Evolutionary conservation across 2,113 vertebrate genomes (phyloP).

Genomic region (Chinchilla lanigera): DNA sequence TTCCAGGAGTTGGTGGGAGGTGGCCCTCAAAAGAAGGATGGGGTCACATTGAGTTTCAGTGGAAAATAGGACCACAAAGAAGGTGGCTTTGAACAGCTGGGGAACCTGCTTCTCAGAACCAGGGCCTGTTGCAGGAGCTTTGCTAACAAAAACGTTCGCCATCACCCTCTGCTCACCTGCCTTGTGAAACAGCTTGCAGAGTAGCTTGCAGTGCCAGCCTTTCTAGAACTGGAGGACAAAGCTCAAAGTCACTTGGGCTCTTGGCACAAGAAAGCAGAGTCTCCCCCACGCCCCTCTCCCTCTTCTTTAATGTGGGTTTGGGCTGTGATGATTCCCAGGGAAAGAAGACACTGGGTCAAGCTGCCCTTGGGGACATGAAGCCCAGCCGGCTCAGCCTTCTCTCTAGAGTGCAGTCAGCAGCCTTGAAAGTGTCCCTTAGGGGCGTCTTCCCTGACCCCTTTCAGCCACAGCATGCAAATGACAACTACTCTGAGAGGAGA

Average conservation of each 20-base stretch:
- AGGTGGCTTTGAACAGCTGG: accelerated
- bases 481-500: background rate
- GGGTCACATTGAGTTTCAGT: background rate
- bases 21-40: accelerated
- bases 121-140: no score
- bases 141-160: background rate
- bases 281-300: background rate
- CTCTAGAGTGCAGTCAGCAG: background rate
- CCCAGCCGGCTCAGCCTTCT: background rate
- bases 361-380: background rate
- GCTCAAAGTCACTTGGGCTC: accelerated
- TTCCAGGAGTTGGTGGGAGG: background rate
- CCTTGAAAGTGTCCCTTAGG: background rate
- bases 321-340: background rate
- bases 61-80: background rate
- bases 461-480: background rate
- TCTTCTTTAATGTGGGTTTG: background rate
- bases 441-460: background rate
- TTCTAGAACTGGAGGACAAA: accelerated
- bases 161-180: background rate
- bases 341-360: background rate
- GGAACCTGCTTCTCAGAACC: background rate
- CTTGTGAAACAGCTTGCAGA: accelerated
- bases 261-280: background rate
- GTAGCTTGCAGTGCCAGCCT: accelerated